phyloP scores from a whole-genome alignment of 2,888 invertebrate genomes.

The Lochmaea crataegi region DNA sequence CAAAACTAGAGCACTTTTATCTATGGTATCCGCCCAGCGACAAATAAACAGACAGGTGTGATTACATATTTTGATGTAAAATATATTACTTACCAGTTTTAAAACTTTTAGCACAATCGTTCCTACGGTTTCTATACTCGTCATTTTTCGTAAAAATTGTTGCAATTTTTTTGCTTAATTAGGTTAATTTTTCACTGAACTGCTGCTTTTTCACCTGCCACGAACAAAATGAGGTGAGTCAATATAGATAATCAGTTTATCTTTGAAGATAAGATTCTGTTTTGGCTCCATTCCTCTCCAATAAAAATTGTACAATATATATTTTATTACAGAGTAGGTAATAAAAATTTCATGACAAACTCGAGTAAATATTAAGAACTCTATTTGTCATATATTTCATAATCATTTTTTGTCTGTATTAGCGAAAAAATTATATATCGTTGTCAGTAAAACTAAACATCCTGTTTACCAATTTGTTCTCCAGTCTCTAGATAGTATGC shows the following conservation, averaged over 20 bases:
- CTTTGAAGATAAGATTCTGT: conserved; percentile 43
- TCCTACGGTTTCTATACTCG: conserved; percentile 83
- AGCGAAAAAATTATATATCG: too few species aligned
- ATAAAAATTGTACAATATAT: conserved; percentile 22
- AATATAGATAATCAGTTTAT: conserved; percentile 43
- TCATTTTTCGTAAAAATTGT: conserved; percentile 70
- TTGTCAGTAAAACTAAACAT: too few species aligned
- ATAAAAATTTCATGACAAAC: conserved; percentile 31
- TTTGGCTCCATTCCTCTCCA: conserved; percentile 19
- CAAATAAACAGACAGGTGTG: neutral
- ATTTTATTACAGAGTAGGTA: conserved; percentile 14
- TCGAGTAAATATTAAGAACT: conserved; percentile 12
- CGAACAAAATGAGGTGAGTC: conserved; percentile 49
- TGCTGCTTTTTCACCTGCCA: conserved; percentile 43
- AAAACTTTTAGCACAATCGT: conserved; percentile 83
- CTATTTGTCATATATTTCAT: neutral
- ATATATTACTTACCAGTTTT: conserved; percentile 77
- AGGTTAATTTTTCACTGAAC: conserved; percentile 27
- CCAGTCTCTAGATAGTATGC: too few species aligned
- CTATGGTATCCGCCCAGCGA: conserved; percentile 4
- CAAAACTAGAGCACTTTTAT: neutral
- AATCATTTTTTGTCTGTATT: neutral
- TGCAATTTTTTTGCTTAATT: conserved; percentile 16
- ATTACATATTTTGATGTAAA: neutral
- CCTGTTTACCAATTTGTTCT: too few species aligned